A percentile compares a stretch with the other conserved stretches of the same genome.
Conservation (phyloP, 2,797 vertebrate species). For the Ctenopoma multispine region DNA sequence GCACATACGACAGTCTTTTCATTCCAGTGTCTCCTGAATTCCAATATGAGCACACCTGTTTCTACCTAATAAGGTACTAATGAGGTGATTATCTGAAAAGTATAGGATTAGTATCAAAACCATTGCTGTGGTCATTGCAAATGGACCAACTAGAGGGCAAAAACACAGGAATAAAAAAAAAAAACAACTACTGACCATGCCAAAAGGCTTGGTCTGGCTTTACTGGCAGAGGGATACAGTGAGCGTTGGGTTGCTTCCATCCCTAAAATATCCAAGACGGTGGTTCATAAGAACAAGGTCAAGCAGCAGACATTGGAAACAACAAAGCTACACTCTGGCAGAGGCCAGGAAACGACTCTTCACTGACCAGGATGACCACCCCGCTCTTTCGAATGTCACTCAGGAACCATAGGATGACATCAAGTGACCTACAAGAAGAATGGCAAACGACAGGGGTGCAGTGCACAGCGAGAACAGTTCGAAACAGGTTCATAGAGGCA, state of each 20-base stretch:
- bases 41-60: too few species aligned
- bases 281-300: constrained; percentile 2
- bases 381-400: constrained; percentile 14
- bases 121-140: too few species aligned
- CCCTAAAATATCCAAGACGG: neutral
- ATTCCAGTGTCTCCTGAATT: too few species aligned
- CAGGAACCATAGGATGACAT: neutral
- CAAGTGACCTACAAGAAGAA: neutral
- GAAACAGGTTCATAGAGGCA: neutral
- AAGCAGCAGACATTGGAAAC: too few species aligned
- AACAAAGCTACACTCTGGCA: neutral
- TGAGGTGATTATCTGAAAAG: too few species aligned
- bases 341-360: neutral
- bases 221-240: neutral
- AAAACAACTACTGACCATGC: too few species aligned
- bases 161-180: neutral
- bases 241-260: neutral
- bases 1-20: too few species aligned
- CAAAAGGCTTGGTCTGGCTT: neutral
- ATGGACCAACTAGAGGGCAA: too few species aligned
- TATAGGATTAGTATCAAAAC: too few species aligned
- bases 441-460: neutral
- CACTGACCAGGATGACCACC: too few species aligned
- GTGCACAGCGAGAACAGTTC: neutral
- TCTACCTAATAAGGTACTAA: too few species aligned